These are phyloP conservation scores for Stegastes partitus DNA, from an alignment of 2,113 vertebrate species.

Conservation along the genomic window DNA sequence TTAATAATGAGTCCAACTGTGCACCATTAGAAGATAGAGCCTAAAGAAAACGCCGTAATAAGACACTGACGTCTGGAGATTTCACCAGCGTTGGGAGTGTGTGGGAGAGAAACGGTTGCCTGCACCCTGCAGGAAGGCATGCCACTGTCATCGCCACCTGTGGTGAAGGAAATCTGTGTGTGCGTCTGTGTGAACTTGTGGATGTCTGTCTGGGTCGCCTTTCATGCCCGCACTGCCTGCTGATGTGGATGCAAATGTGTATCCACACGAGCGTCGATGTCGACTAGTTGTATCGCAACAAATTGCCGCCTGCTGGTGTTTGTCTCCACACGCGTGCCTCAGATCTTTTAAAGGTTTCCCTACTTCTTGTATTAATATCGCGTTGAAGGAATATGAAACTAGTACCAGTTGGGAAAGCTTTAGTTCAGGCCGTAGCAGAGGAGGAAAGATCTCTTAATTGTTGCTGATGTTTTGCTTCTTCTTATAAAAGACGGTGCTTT, in stretches of 20 bases:
- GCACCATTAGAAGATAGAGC: conserved; percentile 5
- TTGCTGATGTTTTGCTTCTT: too few species aligned
- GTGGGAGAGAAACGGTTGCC: conserved; percentile 42
- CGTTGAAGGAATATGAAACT: too few species aligned
- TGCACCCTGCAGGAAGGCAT: conserved; percentile 49
- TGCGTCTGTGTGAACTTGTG: conserved; percentile 40
- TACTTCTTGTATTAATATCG: neutral
- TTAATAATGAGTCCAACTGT: neutral
- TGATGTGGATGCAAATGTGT: conserved; percentile 52
- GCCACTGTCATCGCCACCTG: conserved; percentile 68
- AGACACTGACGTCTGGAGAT: neutral
- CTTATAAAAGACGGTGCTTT: too few species aligned
- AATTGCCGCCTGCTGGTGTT: neutral
- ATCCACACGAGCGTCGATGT: conserved; percentile 4
- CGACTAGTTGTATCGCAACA: neutral
- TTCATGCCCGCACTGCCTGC: conserved; percentile 22
- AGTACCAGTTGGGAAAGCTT: too few species aligned
- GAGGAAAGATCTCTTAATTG: too few species aligned
- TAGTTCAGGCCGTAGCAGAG: too few species aligned
- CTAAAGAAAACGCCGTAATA: conserved; percentile 1
- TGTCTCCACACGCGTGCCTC: neutral
- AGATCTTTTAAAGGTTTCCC: neutral
- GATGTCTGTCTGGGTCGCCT: conserved; percentile 51
- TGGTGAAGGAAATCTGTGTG: conserved; percentile 57
- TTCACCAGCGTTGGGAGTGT: conserved; percentile 14